These are phyloP conservation scores for Cichladusa arquata DNA, from an alignment of 2,113 vertebrate genomes.

Conservation along the genomic window DNA sequence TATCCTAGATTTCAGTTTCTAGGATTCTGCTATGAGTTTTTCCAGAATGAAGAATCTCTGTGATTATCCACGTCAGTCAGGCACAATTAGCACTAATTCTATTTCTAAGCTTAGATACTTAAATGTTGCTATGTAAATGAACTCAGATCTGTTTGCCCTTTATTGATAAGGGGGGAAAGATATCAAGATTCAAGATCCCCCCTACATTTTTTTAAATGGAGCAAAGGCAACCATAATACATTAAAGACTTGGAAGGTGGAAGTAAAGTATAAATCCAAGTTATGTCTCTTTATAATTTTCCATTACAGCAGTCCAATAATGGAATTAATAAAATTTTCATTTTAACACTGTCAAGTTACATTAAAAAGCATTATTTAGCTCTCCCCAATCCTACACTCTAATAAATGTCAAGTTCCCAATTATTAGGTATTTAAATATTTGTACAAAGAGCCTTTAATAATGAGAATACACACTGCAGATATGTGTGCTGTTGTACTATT, in stretches of 20 bases:
- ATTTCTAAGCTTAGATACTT: neutral
- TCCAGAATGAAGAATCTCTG: neutral
- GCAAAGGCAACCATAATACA: neutral
- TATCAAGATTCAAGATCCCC: neutral
- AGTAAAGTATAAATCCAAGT: neutral
- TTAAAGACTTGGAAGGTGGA: neutral
- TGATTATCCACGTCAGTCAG: neutral
- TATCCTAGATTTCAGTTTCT: neutral
- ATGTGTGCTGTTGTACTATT: neutral
- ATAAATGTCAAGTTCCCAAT: conserved; percentile 22
- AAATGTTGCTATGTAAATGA: neutral
- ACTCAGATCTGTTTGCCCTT: neutral
- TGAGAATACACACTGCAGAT: neutral
- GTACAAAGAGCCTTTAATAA: conserved; percentile 30
- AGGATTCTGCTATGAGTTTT: neutral
- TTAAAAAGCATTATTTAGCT: conserved; percentile 1
- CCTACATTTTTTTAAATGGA: neutral
- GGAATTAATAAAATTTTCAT: neutral
- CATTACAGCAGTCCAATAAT: neutral
- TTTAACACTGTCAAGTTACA: neutral
- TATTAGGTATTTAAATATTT: conserved; percentile 61
- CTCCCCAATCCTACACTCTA: neutral
- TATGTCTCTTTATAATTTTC: neutral
- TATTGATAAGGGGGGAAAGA: neutral
- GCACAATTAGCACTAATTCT: neutral